phyloP scores from a whole-genome alignment of 2,113 vertebrate genomes.

The Paramisgurnus dabryanus region DNA sequence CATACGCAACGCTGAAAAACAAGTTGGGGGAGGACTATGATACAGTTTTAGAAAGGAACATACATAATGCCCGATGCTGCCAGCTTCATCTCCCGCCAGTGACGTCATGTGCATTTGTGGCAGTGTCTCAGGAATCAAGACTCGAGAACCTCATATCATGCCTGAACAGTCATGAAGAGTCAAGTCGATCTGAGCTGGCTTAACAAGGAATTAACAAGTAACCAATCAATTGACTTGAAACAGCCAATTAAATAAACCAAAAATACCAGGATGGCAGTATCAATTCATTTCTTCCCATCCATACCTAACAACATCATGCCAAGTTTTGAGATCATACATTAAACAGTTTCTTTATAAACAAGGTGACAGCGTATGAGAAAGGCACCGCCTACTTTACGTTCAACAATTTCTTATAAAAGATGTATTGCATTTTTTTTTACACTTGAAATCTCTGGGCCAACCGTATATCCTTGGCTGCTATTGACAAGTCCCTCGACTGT shows the following conservation, averaged over 20 bases:
- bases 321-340: not conserved
- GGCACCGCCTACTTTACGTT: not conserved
- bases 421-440: no score
- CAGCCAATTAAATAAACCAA: not conserved
- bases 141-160: slow-evolving; percentile 5
- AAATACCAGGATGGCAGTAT: not conserved
- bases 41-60: not conserved
- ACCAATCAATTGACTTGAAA: not conserved
- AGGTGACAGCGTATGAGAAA: not conserved
- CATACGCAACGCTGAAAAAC: not conserved
- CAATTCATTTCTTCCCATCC: not conserved
- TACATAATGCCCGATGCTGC: slow-evolving; percentile 31
- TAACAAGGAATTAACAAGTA: slow-evolving; percentile 7
- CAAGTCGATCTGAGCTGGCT: no score
- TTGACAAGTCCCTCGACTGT: not conserved
- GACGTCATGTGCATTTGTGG: slow-evolving; percentile 27
- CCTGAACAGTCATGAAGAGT: slow-evolving; percentile 1
- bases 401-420: not conserved
- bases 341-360: not conserved
- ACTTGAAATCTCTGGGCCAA: not conserved
- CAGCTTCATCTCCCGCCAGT: not conserved
- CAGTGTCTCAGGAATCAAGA: not conserved
- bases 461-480: not conserved
- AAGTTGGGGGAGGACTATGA: not conserved
- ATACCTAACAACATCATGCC: not conserved